Conservation (phyloP, 2,888 invertebrate genomes). For the Drosophila nigritarsus region DNA sequence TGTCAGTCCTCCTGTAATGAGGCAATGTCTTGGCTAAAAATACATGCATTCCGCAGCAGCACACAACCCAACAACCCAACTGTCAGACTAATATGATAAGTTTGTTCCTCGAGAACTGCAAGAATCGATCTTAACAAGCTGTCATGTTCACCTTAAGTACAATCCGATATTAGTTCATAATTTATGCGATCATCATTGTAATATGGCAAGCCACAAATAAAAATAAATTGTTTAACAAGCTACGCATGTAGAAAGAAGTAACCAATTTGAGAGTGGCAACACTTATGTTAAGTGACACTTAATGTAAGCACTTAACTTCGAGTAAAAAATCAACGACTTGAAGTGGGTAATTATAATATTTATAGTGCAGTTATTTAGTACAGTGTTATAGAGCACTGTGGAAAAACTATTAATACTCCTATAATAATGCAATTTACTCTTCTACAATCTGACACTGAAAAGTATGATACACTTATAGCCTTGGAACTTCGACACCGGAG, state of each 20-base stretch:
- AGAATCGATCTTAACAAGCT: constrained; percentile 35
- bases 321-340: background rate
- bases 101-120: background rate
- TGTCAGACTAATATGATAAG: constrained; percentile 48
- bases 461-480: background rate
- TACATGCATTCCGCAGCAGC: constrained; percentile 25
- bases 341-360: background rate
- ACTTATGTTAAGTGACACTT: constrained; percentile 1
- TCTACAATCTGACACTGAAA: background rate
- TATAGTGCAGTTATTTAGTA: background rate
- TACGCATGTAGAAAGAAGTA: background rate
- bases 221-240: background rate
- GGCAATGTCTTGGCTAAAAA: constrained; percentile 62
- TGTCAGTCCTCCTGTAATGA: constrained; percentile 75
- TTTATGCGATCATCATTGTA: background rate
- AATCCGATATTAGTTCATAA: constrained; percentile 9
- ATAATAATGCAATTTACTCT: background rate
- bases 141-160: constrained; percentile 35
- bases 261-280: background rate
- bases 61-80: constrained; percentile 7
- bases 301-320: background rate
- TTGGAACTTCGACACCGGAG: background rate
- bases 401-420: background rate
- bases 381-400: background rate
- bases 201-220: background rate